Base-by-base conservation (phyloP, 2,888 invertebrate species). In the Uropetala carovei region DNA sequence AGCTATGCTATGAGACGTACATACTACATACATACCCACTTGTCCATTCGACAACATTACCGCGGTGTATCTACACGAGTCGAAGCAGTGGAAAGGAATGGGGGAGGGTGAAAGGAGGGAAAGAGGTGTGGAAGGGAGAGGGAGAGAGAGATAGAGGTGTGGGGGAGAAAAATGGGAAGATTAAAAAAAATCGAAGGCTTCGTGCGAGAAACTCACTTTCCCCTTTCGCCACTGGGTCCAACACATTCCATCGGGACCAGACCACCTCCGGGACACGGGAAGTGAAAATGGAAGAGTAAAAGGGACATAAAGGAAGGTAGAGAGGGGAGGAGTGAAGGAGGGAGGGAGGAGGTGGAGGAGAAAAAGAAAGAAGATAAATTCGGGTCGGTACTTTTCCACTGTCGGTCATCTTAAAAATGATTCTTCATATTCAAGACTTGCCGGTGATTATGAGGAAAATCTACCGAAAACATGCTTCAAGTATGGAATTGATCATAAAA, bases 141-240 rank as follows among this genome's bases (percentile, higher is more conserved):
- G 18, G 22, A 18, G 22, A 56, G 82, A 11, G 14, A 14, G 16
- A 27, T n/a, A n/a, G 58, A 59, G 3, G 43, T 43, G 30, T 82
- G 82, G 83, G 56, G 14, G 82, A 43, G 27, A n/a, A 57, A 83
- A 83, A 83, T 83, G 83, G 83, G n/a, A 83, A 83, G 30, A 64
- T 60, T 4, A 60, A 86, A 86, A 86, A 86, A 86, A 14, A 58
- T 30, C 11, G 30, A 22, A 22, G 85, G 85, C 59, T 59, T 57
- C 85, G 86, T 27, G 86, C 86, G 86, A 86, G 86, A 64, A 86
- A 86, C 60, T 86, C 86, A 64, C 86, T 86, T 86, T 86, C 86
- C 60, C 85, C 85, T 86, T 57, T 86, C 59, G 58, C 85, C 59
- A 16, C 22, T 27, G 22, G 57, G 11, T 16, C 86, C 86, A 86